Percentiles rank a stretch among this genome's conserved stretches.
phyloP scores from a whole-genome alignment of 2,888 invertebrate species.

The Athrips mouffetella region DNA sequence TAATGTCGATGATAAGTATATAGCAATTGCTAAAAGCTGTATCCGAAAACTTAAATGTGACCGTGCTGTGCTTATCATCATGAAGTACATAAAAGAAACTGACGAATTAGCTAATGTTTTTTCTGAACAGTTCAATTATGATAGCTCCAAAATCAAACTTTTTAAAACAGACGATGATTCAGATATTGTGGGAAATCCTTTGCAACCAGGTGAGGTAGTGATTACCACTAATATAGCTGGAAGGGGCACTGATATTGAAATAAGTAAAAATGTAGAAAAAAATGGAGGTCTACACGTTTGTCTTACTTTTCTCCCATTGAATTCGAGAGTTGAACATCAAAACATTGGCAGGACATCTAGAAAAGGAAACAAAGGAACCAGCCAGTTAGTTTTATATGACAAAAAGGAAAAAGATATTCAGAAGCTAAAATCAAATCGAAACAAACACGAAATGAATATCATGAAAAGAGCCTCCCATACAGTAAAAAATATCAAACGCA shows the following conservation, averaged over 20 bases:
- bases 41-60: conserved; percentile 17
- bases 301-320: conserved; percentile 19
- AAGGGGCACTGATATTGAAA: conserved; percentile 21
- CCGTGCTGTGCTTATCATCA: conserved; percentile 19
- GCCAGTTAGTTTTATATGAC: background rate
- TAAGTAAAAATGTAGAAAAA: conserved; percentile 13
- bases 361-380: conserved; percentile 21
- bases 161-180: conserved; percentile 19
- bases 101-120: conserved; percentile 12
- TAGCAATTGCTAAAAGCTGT: conserved; percentile 19
- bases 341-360: conserved; percentile 22
- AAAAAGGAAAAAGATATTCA: background rate
- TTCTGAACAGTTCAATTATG: background rate
- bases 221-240: conserved; percentile 24
- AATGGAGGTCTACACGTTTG: conserved; percentile 23
- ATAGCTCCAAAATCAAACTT: conserved; percentile 17
- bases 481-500: conserved; percentile 8
- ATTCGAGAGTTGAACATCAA: conserved; percentile 22
- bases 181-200: conserved; percentile 11
- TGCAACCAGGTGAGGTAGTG: conserved; percentile 19
- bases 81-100: conserved; percentile 21
- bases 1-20: conserved; percentile 4
- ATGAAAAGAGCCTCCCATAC: background rate
- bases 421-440: background rate
- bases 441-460: background rate